Base-by-base conservation (phyloP, 1,140 invertebrate species). In the Eufriesea mexicana region DNA sequence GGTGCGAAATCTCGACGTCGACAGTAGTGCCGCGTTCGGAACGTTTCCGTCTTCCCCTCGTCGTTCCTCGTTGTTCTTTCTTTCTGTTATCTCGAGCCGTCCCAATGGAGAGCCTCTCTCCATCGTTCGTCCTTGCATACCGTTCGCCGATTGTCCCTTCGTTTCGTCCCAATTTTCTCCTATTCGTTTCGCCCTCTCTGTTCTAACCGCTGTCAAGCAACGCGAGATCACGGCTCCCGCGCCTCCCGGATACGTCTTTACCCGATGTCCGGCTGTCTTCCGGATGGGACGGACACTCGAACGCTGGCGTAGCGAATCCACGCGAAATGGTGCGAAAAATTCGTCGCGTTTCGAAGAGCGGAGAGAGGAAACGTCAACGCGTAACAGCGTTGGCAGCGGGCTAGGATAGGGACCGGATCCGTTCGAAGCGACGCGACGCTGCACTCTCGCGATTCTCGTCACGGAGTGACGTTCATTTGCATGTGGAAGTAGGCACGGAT, bases 1-100 rank as follows among this genome's bases (percentile, higher is more conserved):
- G 47, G 61, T 64, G 88, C 84, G 67, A 89, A 89, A 88, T 55
- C 67, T 62, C 57, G 18, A 20, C 55, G 71, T 76, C 59, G 64
- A 57, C 25, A 54, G 59, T 55, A 49, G 54, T 35, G 72, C 54
- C 9, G 42, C 49, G 49, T 79, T 74, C 64, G 55, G 71, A 28
- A 80, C 72, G 49, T 74, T 87, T 81, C 51, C 55, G 62, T 81
- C 47, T 75, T 74, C 64, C 64, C 54, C 51, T 61, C 45, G 61
- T 73, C 42, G 16, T 51, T 9, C 51, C 23, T 18, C 62, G 55
- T 77, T 84, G 25, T 59, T 23, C 14, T 74, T 45, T 42, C 79
- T 51, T 35, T 73, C 14, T 45, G n/a, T 75, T 73, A 67, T 70
- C 28, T 28, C 54, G 66, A 54, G 67, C 66, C 42, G 64, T 12